These are phyloP conservation scores for Phenganax stokvisi DNA, from an alignment of 92 coral and sea anemone genomes.

Conservation along the genomic window DNA sequence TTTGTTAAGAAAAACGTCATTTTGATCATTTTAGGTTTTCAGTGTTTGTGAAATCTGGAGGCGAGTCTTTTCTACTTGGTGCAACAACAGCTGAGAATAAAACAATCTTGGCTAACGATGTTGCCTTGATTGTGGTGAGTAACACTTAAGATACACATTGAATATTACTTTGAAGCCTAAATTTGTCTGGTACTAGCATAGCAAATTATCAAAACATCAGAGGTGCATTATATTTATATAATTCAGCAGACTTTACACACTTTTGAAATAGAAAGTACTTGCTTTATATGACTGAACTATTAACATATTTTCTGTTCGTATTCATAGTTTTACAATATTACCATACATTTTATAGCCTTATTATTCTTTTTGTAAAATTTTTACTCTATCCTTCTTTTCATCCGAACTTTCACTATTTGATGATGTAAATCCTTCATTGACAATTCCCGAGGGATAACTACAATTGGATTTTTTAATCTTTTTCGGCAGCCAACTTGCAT, in stretches of 20 bases:
- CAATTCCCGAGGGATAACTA: not conserved
- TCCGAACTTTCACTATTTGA: not conserved
- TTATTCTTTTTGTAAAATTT: not conserved
- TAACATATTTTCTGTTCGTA: not conserved
- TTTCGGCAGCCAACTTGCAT: not conserved
- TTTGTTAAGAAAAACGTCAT: not conserved
- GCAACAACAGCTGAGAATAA: slow-evolving; percentile 56
- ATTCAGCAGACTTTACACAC: too few species aligned
- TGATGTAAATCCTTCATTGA: not conserved
- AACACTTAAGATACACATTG: not conserved
- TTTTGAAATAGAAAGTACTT: not conserved
- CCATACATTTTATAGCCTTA: not conserved
- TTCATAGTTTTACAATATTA: not conserved
- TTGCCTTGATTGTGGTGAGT: slow-evolving; percentile 56
- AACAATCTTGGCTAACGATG: slow-evolving; percentile 58
- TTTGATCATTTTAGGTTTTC: slow-evolving; percentile 60
- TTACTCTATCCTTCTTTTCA: not conserved
- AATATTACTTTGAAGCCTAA: not conserved
- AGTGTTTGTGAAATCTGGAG: slow-evolving; percentile 95
- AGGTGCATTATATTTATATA: not conserved
- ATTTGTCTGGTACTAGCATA: not conserved
- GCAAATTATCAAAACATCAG: not conserved
- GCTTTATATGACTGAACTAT: not conserved
- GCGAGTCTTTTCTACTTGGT: slow-evolving; percentile 91
- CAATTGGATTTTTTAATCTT: too few species aligned